Percentiles rank a stretch among this genome's conserved stretches.
These are phyloP conservation scores for Alaudala cheleensis DNA, from an alignment of 2,113 vertebrate genomes.

Conservation along the genomic window DNA sequence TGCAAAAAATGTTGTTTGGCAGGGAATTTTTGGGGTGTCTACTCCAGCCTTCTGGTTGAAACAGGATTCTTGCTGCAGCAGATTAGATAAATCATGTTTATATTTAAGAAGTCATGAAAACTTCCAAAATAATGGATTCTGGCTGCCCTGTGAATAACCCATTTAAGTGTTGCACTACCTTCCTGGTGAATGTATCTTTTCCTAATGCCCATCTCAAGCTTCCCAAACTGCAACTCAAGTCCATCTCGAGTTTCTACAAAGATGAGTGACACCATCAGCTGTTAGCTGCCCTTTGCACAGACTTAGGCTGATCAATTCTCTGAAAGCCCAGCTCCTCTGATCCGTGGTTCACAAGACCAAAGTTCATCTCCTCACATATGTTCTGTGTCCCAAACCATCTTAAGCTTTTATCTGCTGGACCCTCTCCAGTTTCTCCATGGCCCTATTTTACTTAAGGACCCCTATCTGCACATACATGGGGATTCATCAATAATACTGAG, in stretches of 20 bases:
- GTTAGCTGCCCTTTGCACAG: background rate
- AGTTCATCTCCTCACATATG: background rate
- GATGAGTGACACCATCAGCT: background rate
- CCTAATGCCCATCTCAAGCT: background rate
- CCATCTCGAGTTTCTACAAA: background rate
- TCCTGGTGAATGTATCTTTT: background rate
- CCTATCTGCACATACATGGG: background rate
- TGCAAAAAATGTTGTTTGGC: background rate
- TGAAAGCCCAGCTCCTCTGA: background rate
- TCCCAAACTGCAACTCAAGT: background rate
- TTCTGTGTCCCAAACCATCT: background rate
- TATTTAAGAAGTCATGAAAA: background rate
- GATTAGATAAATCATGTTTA: background rate
- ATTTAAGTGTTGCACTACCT: background rate
- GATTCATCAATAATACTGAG: background rate
- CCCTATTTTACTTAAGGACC: background rate
- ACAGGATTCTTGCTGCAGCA: background rate
- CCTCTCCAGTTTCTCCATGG: background rate
- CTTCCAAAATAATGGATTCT: background rate
- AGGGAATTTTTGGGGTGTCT: background rate
- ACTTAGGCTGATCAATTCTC: background rate
- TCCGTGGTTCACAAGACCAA: background rate
- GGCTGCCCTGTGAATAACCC: background rate
- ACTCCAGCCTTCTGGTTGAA: background rate
- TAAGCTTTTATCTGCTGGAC: background rate